Percentiles rank a stretch among this genome's conserved stretches.
Evolutionary conservation across 2,113 vertebrate species (phyloP).

Genomic region (Corythornis vintsioides): DNA sequence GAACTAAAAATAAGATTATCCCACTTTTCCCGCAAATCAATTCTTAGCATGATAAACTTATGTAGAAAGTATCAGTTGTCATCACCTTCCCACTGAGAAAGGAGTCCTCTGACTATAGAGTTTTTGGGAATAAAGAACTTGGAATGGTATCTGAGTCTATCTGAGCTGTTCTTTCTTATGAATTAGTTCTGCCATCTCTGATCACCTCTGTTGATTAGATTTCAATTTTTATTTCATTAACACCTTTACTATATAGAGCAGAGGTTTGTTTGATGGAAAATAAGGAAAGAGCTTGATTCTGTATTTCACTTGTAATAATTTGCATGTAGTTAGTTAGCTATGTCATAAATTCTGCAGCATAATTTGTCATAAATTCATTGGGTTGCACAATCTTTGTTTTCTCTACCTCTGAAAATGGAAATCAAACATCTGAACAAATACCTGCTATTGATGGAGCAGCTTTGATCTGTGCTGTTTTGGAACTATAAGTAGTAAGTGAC

Average conservation of each 20-base stretch:
- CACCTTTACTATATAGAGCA: neutral
- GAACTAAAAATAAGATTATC: neutral
- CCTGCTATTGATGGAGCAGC: neutral
- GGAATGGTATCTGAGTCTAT: neutral
- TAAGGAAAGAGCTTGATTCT: neutral
- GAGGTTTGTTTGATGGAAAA: neutral
- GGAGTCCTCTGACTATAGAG: neutral
- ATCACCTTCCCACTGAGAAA: neutral
- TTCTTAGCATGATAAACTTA: neutral
- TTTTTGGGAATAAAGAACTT: neutral
- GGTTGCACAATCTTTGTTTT: neutral
- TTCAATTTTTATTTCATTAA: neutral
- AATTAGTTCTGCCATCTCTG: neutral
- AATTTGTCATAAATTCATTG: neutral
- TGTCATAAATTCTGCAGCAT: neutral
- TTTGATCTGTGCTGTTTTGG: neutral
- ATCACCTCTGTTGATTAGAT: neutral
- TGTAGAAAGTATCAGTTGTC: neutral
- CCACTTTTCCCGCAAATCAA: neutral
- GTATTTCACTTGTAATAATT: neutral
- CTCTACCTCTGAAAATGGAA: neutral
- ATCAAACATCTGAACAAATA: neutral
- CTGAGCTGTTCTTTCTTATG: neutral
- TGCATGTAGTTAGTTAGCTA: neutral
- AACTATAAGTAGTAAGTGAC: neutral